Evolutionary conservation across 2,797 vertebrate genomes (phyloP).

Genomic region (Danio choprae): DNA sequence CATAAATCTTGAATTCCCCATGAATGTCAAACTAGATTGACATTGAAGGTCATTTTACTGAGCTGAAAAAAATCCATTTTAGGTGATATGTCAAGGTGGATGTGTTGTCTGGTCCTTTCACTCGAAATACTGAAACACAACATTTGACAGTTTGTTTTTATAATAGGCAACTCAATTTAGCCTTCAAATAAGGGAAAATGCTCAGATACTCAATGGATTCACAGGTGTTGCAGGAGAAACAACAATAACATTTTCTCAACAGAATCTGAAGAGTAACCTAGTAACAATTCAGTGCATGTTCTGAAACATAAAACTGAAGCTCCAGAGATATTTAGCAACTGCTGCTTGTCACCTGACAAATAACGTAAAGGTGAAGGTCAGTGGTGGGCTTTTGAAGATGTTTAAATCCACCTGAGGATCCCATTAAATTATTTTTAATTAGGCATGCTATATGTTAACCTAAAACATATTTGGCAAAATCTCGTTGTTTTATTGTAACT

Average conservation of each 20-base stretch:
- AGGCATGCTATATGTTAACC: background rate
- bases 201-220: background rate
- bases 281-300: background rate
- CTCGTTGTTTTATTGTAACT: background rate
- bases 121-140: background rate
- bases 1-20: background rate
- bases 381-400: slow-evolving; percentile 1
- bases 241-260: background rate
- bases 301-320: background rate
- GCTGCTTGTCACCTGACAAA: background rate
- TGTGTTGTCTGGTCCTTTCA: background rate
- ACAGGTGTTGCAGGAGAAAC: background rate
- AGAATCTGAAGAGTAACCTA: slow-evolving; percentile 17
- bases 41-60: background rate
- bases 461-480: background rate
- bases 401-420: slow-evolving; percentile 1
- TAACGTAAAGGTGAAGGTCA: background rate
- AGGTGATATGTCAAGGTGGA: background rate
- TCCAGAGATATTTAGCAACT: slow-evolving; percentile 16
- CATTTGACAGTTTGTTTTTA: background rate
- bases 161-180: background rate
- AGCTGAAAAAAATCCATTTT: background rate
- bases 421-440: background rate
- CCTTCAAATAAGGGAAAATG: background rate
- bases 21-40: background rate